Percentiles rank a stretch among this genome's conserved stretches.
phyloP scores from a whole-genome alignment of 2,113 vertebrate genomes.

The Alectura lathami region DNA sequence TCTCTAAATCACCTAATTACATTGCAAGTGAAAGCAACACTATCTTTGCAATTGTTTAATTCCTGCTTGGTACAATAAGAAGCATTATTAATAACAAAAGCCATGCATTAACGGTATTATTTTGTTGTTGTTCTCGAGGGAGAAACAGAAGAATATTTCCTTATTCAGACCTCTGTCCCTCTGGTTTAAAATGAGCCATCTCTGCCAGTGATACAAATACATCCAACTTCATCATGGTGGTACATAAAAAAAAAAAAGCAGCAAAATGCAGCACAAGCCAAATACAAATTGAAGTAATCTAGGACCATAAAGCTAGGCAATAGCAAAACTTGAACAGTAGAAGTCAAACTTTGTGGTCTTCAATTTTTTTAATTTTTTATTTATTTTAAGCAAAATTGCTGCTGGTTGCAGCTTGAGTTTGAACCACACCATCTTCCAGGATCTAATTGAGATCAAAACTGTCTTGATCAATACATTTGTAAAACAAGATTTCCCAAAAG shows the following conservation, averaged over 20 bases:
- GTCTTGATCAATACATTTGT: constrained; percentile 19
- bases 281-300: background rate
- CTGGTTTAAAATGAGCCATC: background rate
- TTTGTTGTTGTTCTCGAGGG: background rate
- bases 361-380: background rate
- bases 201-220: background rate
- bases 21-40: background rate
- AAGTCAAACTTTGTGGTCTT: background rate
- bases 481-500: constrained; percentile 26
- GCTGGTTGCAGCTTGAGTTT: background rate
- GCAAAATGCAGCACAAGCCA: background rate
- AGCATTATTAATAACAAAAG: background rate
- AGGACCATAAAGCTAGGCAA: background rate
- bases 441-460: constrained; percentile 13
- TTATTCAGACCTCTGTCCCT: background rate
- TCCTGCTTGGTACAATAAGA: background rate
- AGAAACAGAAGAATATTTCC: background rate
- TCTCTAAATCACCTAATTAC: background rate
- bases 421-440: background rate
- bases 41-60: background rate
- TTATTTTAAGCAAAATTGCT: background rate
- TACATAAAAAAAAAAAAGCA: background rate
- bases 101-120: background rate
- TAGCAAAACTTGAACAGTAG: background rate
- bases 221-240: background rate